Conservation (phyloP, 37 sponge, comb jelly and placozoan genomes). For the Cliona cf. orientalis region DNA sequence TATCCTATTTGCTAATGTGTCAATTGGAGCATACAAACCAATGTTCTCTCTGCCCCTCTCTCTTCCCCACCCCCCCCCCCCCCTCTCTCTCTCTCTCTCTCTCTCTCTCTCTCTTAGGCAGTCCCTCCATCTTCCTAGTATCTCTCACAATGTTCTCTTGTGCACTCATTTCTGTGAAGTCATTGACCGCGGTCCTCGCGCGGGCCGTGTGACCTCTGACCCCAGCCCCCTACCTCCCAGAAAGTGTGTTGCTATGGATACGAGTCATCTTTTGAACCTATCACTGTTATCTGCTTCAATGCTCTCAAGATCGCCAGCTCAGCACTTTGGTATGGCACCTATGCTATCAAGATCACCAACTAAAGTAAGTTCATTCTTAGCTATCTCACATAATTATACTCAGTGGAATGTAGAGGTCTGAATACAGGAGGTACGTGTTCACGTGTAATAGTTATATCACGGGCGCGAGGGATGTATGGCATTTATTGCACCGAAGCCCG, state of each 20-base stretch:
- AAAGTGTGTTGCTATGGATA: neutral
- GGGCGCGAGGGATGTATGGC: no score
- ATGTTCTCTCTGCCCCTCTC: neutral
- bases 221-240: neutral
- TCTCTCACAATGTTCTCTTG: slow-evolving; percentile 23
- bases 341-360: no score
- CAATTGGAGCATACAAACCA: neutral
- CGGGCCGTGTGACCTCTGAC: neutral
- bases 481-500: no score
- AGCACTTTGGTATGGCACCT: no score
- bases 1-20: slow-evolving; percentile 1
- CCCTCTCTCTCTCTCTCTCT: neutral
- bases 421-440: no score
- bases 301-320: slow-evolving; percentile 21
- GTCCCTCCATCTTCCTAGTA: neutral
- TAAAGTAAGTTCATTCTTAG: no score
- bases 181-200: slow-evolving; percentile 15
- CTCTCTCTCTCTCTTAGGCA: slow-evolving; percentile 5
- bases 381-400: no score
- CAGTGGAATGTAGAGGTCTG: no score
- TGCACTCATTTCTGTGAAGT: slow-evolving; percentile 43
- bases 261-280: neutral
- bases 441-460: no score
- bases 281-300: neutral
- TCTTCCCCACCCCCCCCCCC: neutral